Percentiles rank a stretch among this genome's conserved stretches.
Conservation (phyloP, 2,888 invertebrate genomes). For the Disparrhopalites patrizii region DNA sequence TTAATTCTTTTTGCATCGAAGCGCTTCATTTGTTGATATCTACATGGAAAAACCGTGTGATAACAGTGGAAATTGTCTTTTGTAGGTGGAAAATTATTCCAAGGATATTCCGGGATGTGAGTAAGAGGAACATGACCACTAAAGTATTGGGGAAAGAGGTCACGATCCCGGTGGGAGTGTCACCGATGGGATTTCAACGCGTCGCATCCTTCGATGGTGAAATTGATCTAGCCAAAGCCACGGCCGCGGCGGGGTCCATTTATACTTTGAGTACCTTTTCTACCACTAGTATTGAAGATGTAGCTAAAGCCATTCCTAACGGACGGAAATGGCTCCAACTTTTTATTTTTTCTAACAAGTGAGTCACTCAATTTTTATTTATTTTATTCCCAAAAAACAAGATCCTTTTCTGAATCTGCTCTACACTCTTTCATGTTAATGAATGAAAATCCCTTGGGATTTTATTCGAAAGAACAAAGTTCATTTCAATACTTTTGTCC, state of each 20-base stretch:
- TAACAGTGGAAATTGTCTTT: not conserved
- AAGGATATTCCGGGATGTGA: slow-evolving; percentile 69
- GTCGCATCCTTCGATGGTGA: slow-evolving; percentile 89
- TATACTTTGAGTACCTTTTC: slow-evolving; percentile 80
- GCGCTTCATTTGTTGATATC: not conserved
- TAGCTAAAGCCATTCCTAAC: slow-evolving; percentile 71
- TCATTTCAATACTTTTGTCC: slow-evolving; percentile 7
- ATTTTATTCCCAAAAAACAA: slow-evolving; percentile 16
- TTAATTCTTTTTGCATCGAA: too few relatives aligned
- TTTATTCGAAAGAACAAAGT: not conserved
- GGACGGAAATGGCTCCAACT: slow-evolving; percentile 86
- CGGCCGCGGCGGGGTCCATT: slow-evolving; percentile 66
- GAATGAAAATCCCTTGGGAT: not conserved
- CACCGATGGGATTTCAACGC: slow-evolving; percentile 85
- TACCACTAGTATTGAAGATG: slow-evolving; percentile 83
- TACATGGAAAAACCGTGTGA: not conserved
- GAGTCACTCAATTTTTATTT: slow-evolving; percentile 32
- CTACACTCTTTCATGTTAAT: too few relatives aligned
- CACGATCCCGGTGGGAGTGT: slow-evolving; percentile 71
- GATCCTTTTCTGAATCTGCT: not conserved
- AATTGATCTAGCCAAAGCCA: slow-evolving; percentile 75
- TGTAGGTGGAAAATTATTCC: slow-evolving; percentile 60
- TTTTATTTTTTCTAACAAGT: slow-evolving; percentile 82
- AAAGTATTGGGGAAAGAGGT: slow-evolving; percentile 63
- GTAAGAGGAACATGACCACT: slow-evolving; percentile 60